These are phyloP conservation scores for Diadema setosum DNA, from an alignment of 35 echinoderm and acorn worm genomes.

Conservation along the genomic window DNA sequence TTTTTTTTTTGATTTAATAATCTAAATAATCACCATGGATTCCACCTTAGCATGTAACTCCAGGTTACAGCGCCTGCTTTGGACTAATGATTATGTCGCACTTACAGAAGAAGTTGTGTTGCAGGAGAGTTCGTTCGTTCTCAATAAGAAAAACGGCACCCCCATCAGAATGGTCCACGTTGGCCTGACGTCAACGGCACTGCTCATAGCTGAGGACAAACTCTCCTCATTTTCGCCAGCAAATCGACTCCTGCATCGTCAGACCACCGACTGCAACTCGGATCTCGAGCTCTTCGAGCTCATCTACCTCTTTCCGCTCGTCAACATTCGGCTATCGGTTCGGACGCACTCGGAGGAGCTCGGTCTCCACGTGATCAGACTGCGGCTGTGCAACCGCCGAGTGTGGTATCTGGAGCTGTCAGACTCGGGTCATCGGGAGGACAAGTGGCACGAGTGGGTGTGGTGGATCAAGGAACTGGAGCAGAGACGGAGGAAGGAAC, in stretches of 20 bases:
- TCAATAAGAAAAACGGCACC: conserved; percentile 36
- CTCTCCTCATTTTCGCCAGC: background rate
- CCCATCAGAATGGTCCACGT: conserved; percentile 61
- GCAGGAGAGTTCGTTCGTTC: conserved; percentile 80
- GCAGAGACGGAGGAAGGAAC: background rate
- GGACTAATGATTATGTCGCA: conserved; percentile 63
- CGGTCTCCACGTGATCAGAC: conserved; percentile 38
- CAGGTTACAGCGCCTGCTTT: conserved; percentile 64
- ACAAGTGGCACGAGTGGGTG: conserved; percentile 64
- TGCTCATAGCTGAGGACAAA: conserved; percentile 56
- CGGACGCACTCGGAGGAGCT: background rate
- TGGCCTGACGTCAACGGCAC: conserved; percentile 25
- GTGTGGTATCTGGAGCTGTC: conserved; percentile 78
- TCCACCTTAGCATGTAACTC: background rate
- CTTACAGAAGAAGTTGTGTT: conserved; percentile 51
- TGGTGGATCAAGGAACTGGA: conserved; percentile 28
- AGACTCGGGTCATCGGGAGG: conserved; percentile 11
- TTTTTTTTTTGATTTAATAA: too few relatives aligned
- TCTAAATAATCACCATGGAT: background rate
- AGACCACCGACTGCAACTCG: background rate
- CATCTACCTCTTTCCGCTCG: conserved; percentile 15
- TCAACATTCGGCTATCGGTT: background rate
- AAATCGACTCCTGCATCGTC: background rate
- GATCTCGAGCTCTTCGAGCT: conserved; percentile 27
- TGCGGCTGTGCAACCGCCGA: conserved; percentile 25